Evolutionary conservation across 30 jellyfish, hydroid and myxozoan species (phyloP).

Genomic region (Chrysaora quinquecirrha): DNA sequence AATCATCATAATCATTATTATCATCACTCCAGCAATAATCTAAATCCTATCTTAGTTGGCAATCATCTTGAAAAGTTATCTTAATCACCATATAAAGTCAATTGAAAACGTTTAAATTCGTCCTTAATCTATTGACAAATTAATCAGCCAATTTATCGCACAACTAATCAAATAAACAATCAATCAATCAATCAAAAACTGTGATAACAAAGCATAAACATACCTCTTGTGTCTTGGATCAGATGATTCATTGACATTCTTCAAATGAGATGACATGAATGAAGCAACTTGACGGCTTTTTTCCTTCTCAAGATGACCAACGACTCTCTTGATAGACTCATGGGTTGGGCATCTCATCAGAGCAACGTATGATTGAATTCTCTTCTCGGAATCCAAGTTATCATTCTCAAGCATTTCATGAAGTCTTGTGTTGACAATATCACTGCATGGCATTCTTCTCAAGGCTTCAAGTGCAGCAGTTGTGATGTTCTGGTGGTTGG

Average conservation of each 20-base stretch:
- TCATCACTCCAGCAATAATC: too few relatives aligned
- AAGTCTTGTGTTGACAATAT: slow-evolving; percentile 35
- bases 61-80: too few relatives aligned
- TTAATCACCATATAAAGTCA: too few relatives aligned
- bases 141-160: too few relatives aligned
- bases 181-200: too few relatives aligned
- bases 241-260: slow-evolving; percentile 90
- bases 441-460: slow-evolving; percentile 96
- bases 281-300: slow-evolving; percentile 90
- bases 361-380: slow-evolving; percentile 90
- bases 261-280: slow-evolving; percentile 87
- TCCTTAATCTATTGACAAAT: too few relatives aligned
- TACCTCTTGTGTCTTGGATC: slow-evolving; percentile 86
- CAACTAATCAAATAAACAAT: too few relatives aligned
- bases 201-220: neutral
- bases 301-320: slow-evolving; percentile 66
- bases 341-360: slow-evolving; percentile 93
- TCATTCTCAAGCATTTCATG: slow-evolving; percentile 54
- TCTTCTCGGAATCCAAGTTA: slow-evolving; percentile 81
- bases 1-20: too few relatives aligned
- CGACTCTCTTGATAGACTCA: slow-evolving; percentile 61
- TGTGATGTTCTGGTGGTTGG: slow-evolving; percentile 93
- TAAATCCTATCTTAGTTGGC: too few relatives aligned
- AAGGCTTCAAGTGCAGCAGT: slow-evolving; percentile 95
- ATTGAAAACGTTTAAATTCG: too few relatives aligned